Base-by-base conservation (phyloP, 2,113 vertebrate genomes). In the Tychaedon coryphoeus region DNA sequence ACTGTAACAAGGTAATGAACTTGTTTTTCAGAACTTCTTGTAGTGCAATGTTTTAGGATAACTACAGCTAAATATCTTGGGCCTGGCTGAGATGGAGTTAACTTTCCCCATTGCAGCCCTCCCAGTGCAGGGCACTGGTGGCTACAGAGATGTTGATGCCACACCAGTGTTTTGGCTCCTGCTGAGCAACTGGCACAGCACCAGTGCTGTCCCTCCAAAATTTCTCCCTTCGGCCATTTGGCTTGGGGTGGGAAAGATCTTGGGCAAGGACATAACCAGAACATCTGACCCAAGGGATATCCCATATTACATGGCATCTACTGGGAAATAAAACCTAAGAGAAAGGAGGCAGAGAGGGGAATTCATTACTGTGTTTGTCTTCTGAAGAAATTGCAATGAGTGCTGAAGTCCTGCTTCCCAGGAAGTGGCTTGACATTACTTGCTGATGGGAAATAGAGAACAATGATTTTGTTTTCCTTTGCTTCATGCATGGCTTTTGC, bases 351-450 rank as follows among this genome's bases (percentile, higher is more conserved):
- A 14, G 48, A 40, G 8, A 9, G 18, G 29, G 8, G 28, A n/a
- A 45, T 53, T 65, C 29, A 19, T 78, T 40, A 15, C 29, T 34
- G 8, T 29, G 8, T 29, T 77, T 40, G 6, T 53, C 58, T 40
- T 40, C 20, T 11, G 20, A 43, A 66, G 14, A 13, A 45, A 45
- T 24, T 1, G 0, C 38, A 26, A 7, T 2, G 11, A n/a, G 5
- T 31, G 20, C 29, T 45, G 8, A 38, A 51, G 28, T 17, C 19
- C 24, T 31, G 7, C 13, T 72, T 64, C 24, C 14, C 29, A 8
- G 5, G 17, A 71, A 65, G 16, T 45, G 43, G 3, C 28, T 51
- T 43, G 33, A 70, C 12, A 38, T 73, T 7, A 28, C 10, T 34
- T 20, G 19, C 16, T 57, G 19, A n/a, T 38, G 13, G 26, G 28